phyloP scores from a whole-genome alignment of 2,113 vertebrate species.

The Helogale parvula region DNA sequence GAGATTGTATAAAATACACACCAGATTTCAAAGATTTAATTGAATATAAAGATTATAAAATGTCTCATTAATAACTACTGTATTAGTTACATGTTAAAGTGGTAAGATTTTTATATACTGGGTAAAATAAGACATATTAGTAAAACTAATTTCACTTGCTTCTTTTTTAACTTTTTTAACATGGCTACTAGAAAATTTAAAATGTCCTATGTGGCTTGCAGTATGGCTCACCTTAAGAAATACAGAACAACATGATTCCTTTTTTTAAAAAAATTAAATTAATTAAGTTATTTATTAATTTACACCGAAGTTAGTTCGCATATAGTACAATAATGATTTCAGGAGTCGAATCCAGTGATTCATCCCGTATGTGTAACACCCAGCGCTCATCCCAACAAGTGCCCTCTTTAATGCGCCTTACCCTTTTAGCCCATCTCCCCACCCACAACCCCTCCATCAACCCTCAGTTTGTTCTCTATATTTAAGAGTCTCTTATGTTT shows the following conservation, averaged over 20 bases:
- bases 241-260: neutral
- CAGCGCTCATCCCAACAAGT: no score
- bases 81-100: neutral
- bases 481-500: no score
- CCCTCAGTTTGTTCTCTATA: no score
- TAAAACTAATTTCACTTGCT: neutral
- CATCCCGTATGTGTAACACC: no score
- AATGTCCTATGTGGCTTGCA: neutral
- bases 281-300: no score
- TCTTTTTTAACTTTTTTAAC: neutral
- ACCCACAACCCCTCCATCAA: no score
- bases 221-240: neutral
- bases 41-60: neutral
- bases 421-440: no score
- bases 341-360: no score
- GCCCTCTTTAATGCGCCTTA: no score
- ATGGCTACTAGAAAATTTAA: neutral
- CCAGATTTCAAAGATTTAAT: neutral
- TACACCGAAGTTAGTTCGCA: no score
- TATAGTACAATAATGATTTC: no score
- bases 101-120: constrained; percentile 2
- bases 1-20: neutral
- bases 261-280: no score
- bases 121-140: neutral
- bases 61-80: neutral